Evolutionary conservation across 2,888 invertebrate species (phyloP).

Genomic region (Drosophila longiperda): DNA sequence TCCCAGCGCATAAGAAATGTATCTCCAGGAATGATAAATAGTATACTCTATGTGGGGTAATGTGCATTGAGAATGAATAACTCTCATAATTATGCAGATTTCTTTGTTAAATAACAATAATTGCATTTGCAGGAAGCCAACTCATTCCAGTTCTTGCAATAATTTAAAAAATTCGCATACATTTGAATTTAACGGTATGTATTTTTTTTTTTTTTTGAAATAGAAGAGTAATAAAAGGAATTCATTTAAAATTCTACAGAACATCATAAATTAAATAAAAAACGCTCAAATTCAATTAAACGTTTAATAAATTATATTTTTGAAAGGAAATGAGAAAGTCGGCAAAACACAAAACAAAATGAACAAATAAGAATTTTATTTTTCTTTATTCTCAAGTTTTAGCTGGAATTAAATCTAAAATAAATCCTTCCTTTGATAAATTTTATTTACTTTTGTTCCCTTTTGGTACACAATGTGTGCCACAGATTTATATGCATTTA

Average conservation of each 20-base stretch:
- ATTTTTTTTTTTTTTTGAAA: not conserved
- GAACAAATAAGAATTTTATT: not conserved
- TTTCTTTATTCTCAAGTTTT: not conserved
- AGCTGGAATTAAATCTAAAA: not conserved
- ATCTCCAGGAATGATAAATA: slow-evolving; percentile 3
- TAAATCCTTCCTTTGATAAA: not conserved
- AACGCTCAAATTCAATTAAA: not conserved
- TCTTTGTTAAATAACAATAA: slow-evolving; percentile 6
- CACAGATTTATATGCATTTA: slow-evolving; percentile 7
- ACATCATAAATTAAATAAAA: not conserved
- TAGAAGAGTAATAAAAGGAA: not conserved
- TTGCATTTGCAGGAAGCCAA: not conserved
- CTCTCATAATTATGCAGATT: not conserved
- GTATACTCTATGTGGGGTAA: not conserved
- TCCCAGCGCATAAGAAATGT: slow-evolving; percentile 13
- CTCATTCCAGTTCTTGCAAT: not conserved
- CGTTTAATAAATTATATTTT: not conserved
- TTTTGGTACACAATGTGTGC: not conserved
- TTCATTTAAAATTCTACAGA: not conserved
- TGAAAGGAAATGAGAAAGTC: not conserved
- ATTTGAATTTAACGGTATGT: not conserved
- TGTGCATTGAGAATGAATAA: not conserved
- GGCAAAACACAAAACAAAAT: not conserved
- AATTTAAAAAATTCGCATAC: not conserved
- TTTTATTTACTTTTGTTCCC: not conserved